Conservation (phyloP, 2,888 invertebrate genomes). For the Blastobasis adustella region DNA sequence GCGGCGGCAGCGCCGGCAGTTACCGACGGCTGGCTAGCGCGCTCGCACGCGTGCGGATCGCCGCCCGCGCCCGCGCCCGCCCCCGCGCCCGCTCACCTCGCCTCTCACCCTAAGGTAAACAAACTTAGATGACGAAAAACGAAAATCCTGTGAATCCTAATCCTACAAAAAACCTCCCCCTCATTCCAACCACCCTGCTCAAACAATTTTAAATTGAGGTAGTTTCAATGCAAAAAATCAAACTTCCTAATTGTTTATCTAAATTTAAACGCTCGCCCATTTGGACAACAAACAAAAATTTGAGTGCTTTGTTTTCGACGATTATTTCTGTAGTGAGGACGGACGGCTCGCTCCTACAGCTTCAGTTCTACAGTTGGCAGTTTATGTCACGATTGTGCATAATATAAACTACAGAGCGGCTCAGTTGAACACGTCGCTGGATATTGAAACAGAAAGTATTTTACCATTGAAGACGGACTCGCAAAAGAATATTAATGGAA, state of each 20-base stretch:
- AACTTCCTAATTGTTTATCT: background rate
- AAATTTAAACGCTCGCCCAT: constrained; percentile 14
- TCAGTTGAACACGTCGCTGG: too few relatives aligned
- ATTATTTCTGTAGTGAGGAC: constrained; percentile 43
- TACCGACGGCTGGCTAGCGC: constrained; percentile 59
- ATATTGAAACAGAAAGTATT: too few relatives aligned
- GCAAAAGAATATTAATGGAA: too few relatives aligned
- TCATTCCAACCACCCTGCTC: constrained; percentile 15
- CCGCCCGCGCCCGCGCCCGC: constrained; percentile 39
- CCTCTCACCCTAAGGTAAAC: constrained; percentile 58
- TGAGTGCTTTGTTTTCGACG: constrained; percentile 36
- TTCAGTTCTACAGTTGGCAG: too few relatives aligned
- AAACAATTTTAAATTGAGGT: constrained; percentile 3
- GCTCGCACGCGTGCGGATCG: constrained; percentile 65
- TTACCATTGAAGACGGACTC: too few relatives aligned
- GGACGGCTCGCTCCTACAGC: too few relatives aligned
- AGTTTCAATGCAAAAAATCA: background rate
- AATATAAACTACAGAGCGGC: too few relatives aligned
- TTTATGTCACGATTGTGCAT: too few relatives aligned
- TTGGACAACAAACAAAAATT: constrained; percentile 50
- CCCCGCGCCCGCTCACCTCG: constrained; percentile 34
- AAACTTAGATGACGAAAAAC: constrained; percentile 13
- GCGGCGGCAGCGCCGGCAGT: constrained; percentile 51
- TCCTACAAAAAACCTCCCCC: constrained; percentile 16
- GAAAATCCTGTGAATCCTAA: too few relatives aligned